Percentiles rank a stretch among this genome's conserved stretches.
phyloP scores from a whole-genome alignment of 2,797 vertebrate species.

The Rallus crepitans region DNA sequence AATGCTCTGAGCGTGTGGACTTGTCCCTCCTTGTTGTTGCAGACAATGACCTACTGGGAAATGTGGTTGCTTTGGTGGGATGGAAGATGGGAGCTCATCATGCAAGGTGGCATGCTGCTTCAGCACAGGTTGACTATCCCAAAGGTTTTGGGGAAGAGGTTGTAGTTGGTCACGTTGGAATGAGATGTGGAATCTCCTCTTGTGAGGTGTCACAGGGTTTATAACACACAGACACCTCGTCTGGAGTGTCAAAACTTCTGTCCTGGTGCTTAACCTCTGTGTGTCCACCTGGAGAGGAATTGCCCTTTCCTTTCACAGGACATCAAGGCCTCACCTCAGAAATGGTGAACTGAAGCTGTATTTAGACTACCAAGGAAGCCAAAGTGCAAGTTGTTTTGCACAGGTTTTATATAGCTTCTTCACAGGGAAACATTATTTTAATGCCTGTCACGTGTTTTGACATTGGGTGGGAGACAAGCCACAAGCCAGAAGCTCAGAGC shows the following conservation, averaged over 20 bases:
- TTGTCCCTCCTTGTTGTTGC: neutral
- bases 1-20: rapidly evolving
- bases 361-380: neutral
- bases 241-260: neutral
- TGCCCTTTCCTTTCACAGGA: neutral
- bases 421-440: neutral
- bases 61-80: neutral
- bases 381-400: neutral
- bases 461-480: neutral
- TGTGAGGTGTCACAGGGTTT: neutral
- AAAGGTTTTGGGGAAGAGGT: neutral
- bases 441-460: neutral
- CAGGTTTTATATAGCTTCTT: neutral
- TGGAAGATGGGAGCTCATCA: neutral
- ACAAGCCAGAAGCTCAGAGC: neutral
- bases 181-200: neutral
- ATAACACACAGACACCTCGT: neutral
- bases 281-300: neutral
- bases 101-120: rapidly evolving
- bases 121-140: neutral
- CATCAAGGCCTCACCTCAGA: neutral
- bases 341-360: neutral
- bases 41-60: neutral
- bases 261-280: neutral
- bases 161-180: neutral